phyloP scores from a whole-genome alignment of 2,797 vertebrate species.

The Muscicapa comitata region DNA sequence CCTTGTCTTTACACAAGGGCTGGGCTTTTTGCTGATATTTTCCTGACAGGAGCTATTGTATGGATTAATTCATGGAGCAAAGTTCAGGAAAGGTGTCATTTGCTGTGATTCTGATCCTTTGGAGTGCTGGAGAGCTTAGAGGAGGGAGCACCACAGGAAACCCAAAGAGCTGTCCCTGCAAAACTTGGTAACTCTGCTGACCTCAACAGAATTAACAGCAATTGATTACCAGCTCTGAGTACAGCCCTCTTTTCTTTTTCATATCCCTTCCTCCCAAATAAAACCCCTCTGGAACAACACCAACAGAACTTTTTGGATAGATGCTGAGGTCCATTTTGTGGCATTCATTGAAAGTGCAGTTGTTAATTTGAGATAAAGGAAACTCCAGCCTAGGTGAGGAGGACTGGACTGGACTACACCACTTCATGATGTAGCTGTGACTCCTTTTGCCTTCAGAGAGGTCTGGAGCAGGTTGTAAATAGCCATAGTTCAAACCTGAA shows the following conservation, averaged over 20 bases:
- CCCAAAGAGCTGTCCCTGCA: background rate
- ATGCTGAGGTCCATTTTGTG: background rate
- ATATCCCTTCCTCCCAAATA: accelerated
- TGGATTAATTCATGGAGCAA: background rate
- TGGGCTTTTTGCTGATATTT: background rate
- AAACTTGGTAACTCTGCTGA: background rate
- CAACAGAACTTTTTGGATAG: background rate
- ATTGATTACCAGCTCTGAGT: background rate
- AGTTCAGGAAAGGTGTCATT: background rate
- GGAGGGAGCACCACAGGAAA: background rate
- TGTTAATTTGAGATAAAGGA: background rate
- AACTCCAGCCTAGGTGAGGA: background rate
- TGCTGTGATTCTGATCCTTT: background rate
- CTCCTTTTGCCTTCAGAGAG: background rate
- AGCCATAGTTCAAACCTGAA: background rate
- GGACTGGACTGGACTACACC: background rate
- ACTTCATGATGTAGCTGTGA: background rate
- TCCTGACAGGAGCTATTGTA: background rate
- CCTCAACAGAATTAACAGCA: background rate
- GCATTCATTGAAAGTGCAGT: background rate
- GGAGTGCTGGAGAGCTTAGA: background rate
- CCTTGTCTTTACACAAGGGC: background rate
- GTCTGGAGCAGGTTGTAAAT: background rate
- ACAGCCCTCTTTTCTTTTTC: background rate
- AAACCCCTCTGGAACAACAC: background rate